Base-by-base conservation (phyloP, 2,888 invertebrate species). In the Cheilosia variabilis region DNA sequence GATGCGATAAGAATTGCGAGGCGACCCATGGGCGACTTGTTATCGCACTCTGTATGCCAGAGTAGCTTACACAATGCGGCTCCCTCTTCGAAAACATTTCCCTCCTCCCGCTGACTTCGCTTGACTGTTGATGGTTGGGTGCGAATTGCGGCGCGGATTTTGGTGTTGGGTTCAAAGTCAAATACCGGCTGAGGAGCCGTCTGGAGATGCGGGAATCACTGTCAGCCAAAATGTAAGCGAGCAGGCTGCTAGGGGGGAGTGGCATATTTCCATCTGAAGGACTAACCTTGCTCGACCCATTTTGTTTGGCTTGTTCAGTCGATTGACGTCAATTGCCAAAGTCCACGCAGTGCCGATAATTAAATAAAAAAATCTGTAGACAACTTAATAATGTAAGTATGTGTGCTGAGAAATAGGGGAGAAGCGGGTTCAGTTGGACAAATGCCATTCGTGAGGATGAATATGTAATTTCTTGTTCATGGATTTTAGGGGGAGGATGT, bases 311-410 rank as follows among this genome's bases (percentile, higher is more conserved):
- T 63, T 68, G 34, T 27, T 43, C 37, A n/a, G 31, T 41, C 63
- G 57, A 86, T 86, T 86, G 86, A 86, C 86, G 86, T 86, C 86
- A 86, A 86, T 86, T 41, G 68, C 17, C 71, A 77, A 86, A 86
- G 81, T 86, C 86, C 72, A 66, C 17, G 34, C 24, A 27, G 45
- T 73, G 41, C 27, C 17, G 31, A 31, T 53, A 22, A 52, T 37
- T 17, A 27, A 22, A 58, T 34, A 68, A 27, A 34, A 34, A 55
- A 27, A 69, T 60, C 34, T 65, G 15, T 22, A 65, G n/a, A 22
- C 55, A 47, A 31, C n/a, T 24, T 47, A 47, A 57, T 50, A 41
- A 24, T n/a, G n/a, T 22, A 1, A n/a, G 22, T 19, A 41, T 66
- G 57, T 34, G 31, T 15, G 17, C 6, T 10, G 15, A 6, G n/a